phyloP scores from a whole-genome alignment of 2,797 vertebrate species.

The Myotis myotis region DNA sequence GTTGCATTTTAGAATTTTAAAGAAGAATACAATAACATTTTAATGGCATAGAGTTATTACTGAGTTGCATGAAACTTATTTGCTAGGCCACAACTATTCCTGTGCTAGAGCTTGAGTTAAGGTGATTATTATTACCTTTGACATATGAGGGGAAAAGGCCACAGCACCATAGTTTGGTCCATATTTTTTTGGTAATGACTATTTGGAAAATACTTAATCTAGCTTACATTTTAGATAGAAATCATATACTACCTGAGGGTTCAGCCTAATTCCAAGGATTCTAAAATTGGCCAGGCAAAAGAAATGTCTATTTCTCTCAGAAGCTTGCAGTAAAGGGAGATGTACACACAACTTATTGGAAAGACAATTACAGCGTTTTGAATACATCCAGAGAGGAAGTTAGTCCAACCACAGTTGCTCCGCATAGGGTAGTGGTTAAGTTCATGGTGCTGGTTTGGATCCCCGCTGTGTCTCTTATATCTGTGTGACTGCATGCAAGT shows the following conservation, averaged over 20 bases:
- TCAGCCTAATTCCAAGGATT: background rate
- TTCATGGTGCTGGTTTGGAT: background rate
- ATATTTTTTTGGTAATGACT: background rate
- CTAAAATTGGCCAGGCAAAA: background rate
- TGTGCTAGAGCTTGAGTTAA: background rate
- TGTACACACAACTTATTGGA: background rate
- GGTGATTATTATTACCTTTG: rapidly evolving
- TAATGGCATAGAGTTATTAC: background rate
- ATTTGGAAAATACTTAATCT: background rate
- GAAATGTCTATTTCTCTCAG: background rate
- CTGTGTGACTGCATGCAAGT: background rate
- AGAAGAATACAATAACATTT: background rate
- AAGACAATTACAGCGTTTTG: background rate
- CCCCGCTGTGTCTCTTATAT: background rate
- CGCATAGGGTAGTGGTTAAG: rapidly evolving
- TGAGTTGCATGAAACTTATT: background rate
- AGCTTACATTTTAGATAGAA: background rate
- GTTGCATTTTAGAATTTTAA: background rate
- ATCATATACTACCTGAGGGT: background rate
- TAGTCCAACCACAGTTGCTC: too few relatives aligned
- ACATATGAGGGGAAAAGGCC: background rate
- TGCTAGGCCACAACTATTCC: background rate
- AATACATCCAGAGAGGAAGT: background rate
- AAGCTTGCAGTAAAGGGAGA: background rate
- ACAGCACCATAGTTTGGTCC: background rate